These are phyloP conservation scores for Cactoblastis cactorum DNA, from an alignment of 2,888 invertebrate genomes.

Conservation along the genomic window DNA sequence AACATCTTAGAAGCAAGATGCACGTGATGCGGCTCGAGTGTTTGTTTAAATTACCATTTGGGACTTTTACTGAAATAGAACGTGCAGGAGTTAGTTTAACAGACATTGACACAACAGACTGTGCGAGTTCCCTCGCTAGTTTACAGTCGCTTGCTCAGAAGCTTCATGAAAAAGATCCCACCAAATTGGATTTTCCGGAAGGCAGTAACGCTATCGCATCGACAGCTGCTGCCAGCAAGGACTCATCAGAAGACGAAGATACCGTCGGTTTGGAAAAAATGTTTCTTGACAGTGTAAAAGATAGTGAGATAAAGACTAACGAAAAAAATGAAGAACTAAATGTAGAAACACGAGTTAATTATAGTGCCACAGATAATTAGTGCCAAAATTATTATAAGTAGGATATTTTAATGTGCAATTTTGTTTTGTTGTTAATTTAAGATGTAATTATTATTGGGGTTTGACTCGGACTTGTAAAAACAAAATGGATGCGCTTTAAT, in stretches of 20 bases:
- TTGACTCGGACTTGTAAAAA: constrained; percentile 67
- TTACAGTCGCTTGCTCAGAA: constrained; percentile 89
- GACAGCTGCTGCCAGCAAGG: constrained; percentile 57
- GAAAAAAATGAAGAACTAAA: constrained; percentile 64
- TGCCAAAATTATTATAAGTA: constrained; percentile 81
- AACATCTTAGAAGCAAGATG: constrained; percentile 97
- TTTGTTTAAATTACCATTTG: constrained; percentile 94
- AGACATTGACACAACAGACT: constrained; percentile 97
- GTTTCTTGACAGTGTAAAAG: constrained; percentile 64
- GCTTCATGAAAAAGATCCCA: constrained; percentile 89
- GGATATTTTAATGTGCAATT: constrained; percentile 76
- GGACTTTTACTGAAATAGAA: constrained; percentile 96
- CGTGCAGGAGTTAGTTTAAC: constrained; percentile 93
- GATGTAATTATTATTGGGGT: constrained; percentile 66
- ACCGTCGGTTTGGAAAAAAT: constrained; percentile 46
- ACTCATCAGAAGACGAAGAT: constrained; percentile 79
- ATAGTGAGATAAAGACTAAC: constrained; percentile 66
- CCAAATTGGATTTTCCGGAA: constrained; percentile 84
- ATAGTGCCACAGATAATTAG: constrained; percentile 82
- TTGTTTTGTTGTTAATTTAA: constrained; percentile 71
- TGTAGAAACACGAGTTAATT: constrained; percentile 69
- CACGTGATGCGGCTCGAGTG: constrained; percentile 97
- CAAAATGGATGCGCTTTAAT: constrained; percentile 74
- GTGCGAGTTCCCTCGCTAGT: constrained; percentile 95
- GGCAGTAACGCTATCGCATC: constrained; percentile 52